phyloP scores from a whole-genome alignment of 1,140 invertebrate species.

The Drosophila subobscura region DNA sequence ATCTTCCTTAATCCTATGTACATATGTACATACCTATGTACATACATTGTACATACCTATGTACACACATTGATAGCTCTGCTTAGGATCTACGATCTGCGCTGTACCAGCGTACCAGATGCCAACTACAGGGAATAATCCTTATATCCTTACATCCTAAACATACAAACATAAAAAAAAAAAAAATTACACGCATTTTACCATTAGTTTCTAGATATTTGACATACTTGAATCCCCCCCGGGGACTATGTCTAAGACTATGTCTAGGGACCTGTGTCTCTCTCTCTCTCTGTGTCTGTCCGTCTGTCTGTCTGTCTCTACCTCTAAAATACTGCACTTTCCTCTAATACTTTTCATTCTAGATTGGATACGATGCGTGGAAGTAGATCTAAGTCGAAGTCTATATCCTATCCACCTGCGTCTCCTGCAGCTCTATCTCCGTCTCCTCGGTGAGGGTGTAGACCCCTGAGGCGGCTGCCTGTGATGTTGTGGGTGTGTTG shows the following conservation, averaged over 20 bases:
- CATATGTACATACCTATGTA: not conserved
- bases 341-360: slow-evolving; percentile 3
- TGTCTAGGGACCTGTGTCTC: slow-evolving; percentile 1
- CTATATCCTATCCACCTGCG: slow-evolving; percentile 83
- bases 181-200: too few relatives aligned
- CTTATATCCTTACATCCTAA: too few relatives aligned
- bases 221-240: too few relatives aligned
- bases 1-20: slow-evolving; percentile 13
- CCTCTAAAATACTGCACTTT: too few relatives aligned
- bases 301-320: not conserved
- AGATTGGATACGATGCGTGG: too few relatives aligned
- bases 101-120: slow-evolving; percentile 26
- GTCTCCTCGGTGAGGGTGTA: slow-evolving; percentile 88
- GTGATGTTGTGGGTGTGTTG: slow-evolving; percentile 57
- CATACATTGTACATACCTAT: slow-evolving; percentile 13
- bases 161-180: too few relatives aligned
- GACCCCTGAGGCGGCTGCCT: slow-evolving; percentile 81
- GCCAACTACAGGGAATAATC: not conserved
- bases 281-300: slow-evolving; percentile 1
- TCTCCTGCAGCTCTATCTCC: slow-evolving; percentile 85
- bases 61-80: slow-evolving; percentile 55
- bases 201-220: too few relatives aligned
- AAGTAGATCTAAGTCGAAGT: slow-evolving; percentile 53
- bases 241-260: too few relatives aligned
- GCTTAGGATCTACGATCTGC: slow-evolving; percentile 29